A percentile compares a stretch with the other conserved stretches of the same genome.
phyloP scores from a whole-genome alignment of 2,888 invertebrate species.

The Agrochola lychnidis region DNA sequence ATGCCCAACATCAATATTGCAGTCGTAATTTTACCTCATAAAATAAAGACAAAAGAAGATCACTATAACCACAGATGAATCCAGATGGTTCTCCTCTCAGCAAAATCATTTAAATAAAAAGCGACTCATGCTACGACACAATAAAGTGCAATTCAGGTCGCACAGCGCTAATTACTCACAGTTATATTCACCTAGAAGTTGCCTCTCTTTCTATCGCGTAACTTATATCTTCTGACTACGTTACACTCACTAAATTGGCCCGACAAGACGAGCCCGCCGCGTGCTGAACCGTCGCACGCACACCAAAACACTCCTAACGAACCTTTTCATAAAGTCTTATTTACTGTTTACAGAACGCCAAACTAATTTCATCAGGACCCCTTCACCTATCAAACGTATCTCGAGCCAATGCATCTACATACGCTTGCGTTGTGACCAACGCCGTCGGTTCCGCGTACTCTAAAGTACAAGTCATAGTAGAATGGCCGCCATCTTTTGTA shows the following conservation, averaged over 20 bases:
- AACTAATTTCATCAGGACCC: conserved; percentile 73
- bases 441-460: conserved; percentile 89
- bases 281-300: no score
- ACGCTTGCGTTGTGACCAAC: conserved; percentile 91
- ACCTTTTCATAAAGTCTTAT: conserved; percentile 10
- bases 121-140: no score
- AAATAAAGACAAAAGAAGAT: conserved; percentile 2
- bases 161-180: no score
- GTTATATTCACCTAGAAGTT: no score
- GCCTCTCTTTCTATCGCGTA: no score
- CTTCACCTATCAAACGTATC: conserved; percentile 77
- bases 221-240: no score
- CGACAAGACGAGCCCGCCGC: no score
- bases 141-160: no score
- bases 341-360: conserved; percentile 77
- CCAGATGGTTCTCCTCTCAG: no score
- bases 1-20: neutral
- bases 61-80: neutral
- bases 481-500: conserved; percentile 85
- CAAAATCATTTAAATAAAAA: no score
- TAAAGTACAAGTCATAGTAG: conserved; percentile 88
- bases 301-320: neutral
- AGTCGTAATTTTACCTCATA: neutral
- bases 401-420: conserved; percentile 87
- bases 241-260: no score